Conservation (phyloP, 92 coral and sea anemone species). For the Scolanthus callimorphus region DNA sequence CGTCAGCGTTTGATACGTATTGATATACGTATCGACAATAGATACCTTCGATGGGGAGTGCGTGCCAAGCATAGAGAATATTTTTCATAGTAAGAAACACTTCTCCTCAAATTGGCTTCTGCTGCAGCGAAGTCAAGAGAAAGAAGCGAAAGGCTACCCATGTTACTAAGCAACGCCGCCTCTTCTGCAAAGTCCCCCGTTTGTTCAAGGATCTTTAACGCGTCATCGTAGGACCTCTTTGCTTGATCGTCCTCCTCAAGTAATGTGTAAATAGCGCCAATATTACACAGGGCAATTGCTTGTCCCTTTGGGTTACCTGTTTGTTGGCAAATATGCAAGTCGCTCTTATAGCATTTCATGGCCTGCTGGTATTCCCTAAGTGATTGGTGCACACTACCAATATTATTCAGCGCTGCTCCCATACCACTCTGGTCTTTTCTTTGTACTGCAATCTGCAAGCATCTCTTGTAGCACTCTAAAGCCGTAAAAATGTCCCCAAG, state of each 20-base stretch:
- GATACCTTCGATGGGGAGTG: not conserved
- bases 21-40: no score
- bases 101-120: not conserved
- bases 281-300: not conserved
- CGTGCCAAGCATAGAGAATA: not conserved
- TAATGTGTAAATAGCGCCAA: not conserved
- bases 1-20: not conserved
- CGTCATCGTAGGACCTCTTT: not conserved
- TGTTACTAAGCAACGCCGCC: not conserved
- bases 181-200: not conserved
- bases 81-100: not conserved
- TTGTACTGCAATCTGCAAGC: not conserved
- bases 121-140: not conserved
- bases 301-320: not conserved
- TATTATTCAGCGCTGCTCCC: not conserved
- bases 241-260: not conserved
- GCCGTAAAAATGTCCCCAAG: not conserved
- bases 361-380: not conserved
- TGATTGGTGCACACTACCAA: not conserved
- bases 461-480: not conserved
- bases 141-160: not conserved
- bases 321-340: not conserved
- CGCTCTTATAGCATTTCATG: not conserved
- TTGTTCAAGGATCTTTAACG: no score
- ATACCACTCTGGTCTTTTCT: not conserved